Percentiles rank a stretch among this genome's conserved stretches.
These are phyloP conservation scores for Neopelma chrysocephalum DNA, from an alignment of 2,797 vertebrate genomes.

Conservation along the genomic window DNA sequence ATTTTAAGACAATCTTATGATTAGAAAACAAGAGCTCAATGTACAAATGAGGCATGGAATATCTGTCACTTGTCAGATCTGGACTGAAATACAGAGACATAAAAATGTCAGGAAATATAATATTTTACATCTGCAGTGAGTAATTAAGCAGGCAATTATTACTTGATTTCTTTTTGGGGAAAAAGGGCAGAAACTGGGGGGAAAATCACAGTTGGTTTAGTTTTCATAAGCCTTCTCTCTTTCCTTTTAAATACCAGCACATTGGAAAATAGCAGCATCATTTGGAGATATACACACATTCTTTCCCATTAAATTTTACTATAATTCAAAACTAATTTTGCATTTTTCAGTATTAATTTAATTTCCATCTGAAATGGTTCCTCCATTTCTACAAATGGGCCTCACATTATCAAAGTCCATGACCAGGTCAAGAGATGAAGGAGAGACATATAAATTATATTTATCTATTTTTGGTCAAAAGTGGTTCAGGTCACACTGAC, in stretches of 20 bases:
- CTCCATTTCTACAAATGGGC: neutral
- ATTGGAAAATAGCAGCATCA: neutral
- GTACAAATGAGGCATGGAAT: slow-evolving; percentile 25
- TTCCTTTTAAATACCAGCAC: neutral
- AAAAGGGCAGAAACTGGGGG: neutral
- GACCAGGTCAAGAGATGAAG: slow-evolving; percentile 11
- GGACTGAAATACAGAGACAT: neutral
- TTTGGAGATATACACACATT: neutral
- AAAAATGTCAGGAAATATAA: slow-evolving; percentile 21
- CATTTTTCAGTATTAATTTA: slow-evolving; percentile 9
- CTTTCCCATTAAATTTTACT: neutral
- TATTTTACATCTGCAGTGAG: neutral
- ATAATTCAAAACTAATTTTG: neutral
- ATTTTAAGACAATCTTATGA: slow-evolving; percentile 41
- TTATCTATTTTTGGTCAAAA: slow-evolving; percentile 30
- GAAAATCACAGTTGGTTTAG: neutral
- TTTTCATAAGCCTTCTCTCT: neutral
- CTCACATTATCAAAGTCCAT: neutral
- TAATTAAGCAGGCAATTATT: neutral
- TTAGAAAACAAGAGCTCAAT: neutral
- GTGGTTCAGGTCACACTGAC: slow-evolving; percentile 1
- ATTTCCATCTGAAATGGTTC: neutral
- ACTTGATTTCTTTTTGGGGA: neutral
- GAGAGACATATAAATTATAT: neutral
- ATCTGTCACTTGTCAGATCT: slow-evolving; percentile 30